A percentile compares a stretch with the other conserved stretches of the same genome.
These are phyloP conservation scores for Myioborus miniatus DNA, from an alignment of 2,797 vertebrate genomes.

Conservation along the genomic window DNA sequence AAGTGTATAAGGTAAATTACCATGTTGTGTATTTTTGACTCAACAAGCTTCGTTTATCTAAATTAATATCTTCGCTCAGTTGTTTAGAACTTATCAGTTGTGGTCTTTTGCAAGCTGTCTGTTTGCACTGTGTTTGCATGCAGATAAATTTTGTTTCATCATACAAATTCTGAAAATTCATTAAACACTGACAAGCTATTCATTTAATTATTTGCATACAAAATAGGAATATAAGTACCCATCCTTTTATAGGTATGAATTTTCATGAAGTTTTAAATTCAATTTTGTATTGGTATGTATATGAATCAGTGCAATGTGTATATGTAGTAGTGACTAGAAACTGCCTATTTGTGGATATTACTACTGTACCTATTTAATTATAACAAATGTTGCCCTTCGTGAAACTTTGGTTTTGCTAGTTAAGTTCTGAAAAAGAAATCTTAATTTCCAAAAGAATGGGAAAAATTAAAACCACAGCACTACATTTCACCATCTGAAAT, in stretches of 20 bases:
- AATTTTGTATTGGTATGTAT: background rate
- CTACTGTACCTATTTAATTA: background rate
- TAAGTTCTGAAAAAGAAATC: background rate
- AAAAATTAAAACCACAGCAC: background rate
- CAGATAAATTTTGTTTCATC: background rate
- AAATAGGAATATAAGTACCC: background rate
- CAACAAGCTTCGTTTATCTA: background rate
- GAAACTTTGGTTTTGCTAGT: background rate
- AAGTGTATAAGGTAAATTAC: background rate
- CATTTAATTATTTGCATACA: background rate
- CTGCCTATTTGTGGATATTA: background rate
- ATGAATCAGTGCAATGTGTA: background rate
- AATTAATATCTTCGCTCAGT: background rate
- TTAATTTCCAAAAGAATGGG: background rate
- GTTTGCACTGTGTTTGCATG: background rate
- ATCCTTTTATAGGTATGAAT: background rate
- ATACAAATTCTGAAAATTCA: background rate
- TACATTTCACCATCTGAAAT: background rate
- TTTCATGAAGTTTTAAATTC: slow-evolving; percentile 7
- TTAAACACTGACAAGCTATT: background rate
- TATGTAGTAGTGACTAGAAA: background rate
- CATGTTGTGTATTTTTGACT: background rate
- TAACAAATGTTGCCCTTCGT: background rate
- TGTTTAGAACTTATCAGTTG: background rate
- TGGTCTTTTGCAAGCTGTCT: background rate